phyloP scores from a whole-genome alignment of 1,140 invertebrate genomes.

The Philotrypesis tridentata region DNA sequence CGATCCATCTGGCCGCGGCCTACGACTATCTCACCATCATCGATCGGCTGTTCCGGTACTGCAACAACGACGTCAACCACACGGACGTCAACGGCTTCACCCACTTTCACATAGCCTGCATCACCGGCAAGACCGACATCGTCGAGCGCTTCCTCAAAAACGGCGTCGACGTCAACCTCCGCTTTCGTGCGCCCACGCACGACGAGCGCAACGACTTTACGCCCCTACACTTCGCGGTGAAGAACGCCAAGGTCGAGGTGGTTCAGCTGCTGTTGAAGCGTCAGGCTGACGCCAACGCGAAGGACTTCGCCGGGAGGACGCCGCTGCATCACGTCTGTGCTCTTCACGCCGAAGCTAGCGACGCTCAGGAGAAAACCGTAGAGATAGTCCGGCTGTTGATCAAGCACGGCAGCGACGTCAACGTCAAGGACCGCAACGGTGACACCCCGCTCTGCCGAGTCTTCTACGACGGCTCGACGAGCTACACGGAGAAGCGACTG shows the following conservation, averaged over 20 bases:
- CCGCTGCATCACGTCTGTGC: background rate
- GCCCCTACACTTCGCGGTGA: conserved; percentile 17
- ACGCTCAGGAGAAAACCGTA: background rate
- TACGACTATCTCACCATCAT: background rate
- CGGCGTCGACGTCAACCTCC: background rate
- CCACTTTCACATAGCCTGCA: conserved; percentile 19
- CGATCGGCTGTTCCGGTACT: background rate
- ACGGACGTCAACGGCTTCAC: conserved; percentile 6
- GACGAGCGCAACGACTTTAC: background rate
- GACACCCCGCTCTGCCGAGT: background rate
- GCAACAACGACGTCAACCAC: conserved; percentile 9
- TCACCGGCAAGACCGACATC: background rate
- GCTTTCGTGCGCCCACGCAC: background rate
- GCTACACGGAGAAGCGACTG: background rate
- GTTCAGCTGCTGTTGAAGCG: background rate
- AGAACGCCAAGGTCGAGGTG: background rate
- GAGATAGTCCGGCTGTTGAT: background rate
- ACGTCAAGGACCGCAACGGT: background rate
- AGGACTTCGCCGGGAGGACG: background rate
- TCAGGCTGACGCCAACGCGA: background rate
- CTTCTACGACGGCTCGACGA: background rate
- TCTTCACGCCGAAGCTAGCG: background rate
- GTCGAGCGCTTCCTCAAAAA: background rate
- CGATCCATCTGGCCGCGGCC: background rate
- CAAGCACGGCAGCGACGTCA: background rate